Evolutionary conservation across 2,888 invertebrate genomes (phyloP), one percentile per base, ranked within the genome.

Genomic region (Lasius fuliginosus): DNA sequence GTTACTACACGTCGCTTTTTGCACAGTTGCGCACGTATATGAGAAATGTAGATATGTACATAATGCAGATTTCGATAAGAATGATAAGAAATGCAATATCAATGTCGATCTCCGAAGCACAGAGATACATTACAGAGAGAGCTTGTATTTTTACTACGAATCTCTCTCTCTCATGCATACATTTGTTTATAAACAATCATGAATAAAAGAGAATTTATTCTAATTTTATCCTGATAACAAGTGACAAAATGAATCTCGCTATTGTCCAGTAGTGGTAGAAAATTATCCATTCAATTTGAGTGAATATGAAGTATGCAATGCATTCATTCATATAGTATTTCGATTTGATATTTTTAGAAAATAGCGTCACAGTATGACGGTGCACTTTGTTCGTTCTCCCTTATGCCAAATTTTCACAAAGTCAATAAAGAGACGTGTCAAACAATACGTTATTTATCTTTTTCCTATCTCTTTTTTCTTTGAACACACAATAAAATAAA

Each of bases 381-480:
- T 18, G 27, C 49, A 18, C 27, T 67, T 68, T 67, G 18, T 27
- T 15, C 15, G 15, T 23, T 8, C 15, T 5, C 1, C 3, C 3
- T 49, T 4, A 49, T 18, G 67, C 15, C 18, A 18, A 62, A 74
- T 62, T 62, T 74, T 60, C 40, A 74, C 15, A 58, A 53, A 58
- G 1, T 36, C 27, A 30, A 8, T 11, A 18, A 15, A 71, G 49
- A 69, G 49, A 49, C 49, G 8, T 49, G 49, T 18, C 8, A 53
- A 53, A 49, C 15, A 33, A n/a, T 3, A 3, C 62, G 60, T 33
- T 27, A 75, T 23, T 65, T 5, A 15, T 1, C 36, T 2, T 36
- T 23, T 0, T 23, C 12, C 46, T 58, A 18, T 49, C 33, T 36
- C 40, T 1, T 73, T 56, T 36, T 30, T n/a, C 6, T n/a, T 1